These are phyloP conservation scores for Malurus cyaneus DNA, from an alignment of 2,113 vertebrate species.

Conservation along the genomic window DNA sequence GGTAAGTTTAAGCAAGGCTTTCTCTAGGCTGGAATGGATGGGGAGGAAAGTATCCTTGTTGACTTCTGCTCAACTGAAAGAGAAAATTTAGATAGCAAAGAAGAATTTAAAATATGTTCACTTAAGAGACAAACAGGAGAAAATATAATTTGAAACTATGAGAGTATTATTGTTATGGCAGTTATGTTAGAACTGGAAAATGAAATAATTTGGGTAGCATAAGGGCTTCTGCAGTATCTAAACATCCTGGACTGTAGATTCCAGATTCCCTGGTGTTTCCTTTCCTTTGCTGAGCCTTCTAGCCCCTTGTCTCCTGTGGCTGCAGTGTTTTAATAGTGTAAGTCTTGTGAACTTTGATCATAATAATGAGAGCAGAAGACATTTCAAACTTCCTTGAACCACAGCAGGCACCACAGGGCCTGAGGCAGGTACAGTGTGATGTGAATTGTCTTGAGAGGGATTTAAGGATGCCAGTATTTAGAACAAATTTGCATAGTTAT, in stretches of 20 bases:
- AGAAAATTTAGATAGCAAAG: neutral
- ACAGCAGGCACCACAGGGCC: neutral
- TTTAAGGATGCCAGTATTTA: neutral
- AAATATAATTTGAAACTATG: neutral
- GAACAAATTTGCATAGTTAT: neutral
- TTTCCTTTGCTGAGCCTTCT: neutral
- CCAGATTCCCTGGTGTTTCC: neutral
- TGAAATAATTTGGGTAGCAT: neutral
- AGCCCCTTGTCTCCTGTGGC: neutral
- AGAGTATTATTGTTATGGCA: neutral
- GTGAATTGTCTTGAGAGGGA: neutral
- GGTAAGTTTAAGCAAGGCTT: neutral
- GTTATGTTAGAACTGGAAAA: neutral
- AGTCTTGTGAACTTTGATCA: neutral
- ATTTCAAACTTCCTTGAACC: neutral
- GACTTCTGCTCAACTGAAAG: neutral
- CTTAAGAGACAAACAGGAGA: neutral
- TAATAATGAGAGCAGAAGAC: neutral
- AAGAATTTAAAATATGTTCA: neutral
- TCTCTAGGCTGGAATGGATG: neutral
- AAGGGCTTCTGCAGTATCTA: neutral
- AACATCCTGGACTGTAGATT: neutral
- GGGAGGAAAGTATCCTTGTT: neutral
- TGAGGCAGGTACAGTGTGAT: neutral
- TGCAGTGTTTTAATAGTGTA: neutral